Conservation (phyloP, 2,888 invertebrate genomes). For the Athalia cordata region DNA sequence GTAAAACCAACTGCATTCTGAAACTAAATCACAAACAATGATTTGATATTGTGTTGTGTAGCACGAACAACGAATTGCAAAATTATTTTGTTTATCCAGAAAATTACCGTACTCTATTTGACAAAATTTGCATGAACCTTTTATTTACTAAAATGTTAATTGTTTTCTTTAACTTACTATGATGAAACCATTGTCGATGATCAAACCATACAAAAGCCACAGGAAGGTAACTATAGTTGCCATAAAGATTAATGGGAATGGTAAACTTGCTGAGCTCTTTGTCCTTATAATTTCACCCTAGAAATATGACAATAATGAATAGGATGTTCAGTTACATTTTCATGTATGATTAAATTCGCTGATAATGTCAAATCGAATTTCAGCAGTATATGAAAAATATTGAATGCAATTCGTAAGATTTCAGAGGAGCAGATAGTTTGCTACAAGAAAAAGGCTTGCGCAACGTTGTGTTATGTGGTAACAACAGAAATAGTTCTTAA, state of each 20-base stretch:
- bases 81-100: slow-evolving; percentile 20
- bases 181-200: slow-evolving; percentile 85
- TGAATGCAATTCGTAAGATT: no score
- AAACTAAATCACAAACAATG: slow-evolving; percentile 75
- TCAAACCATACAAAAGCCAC: slow-evolving; percentile 89
- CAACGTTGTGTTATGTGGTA: no score
- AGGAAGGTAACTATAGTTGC: slow-evolving; percentile 86
- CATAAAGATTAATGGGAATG: slow-evolving; percentile 90
- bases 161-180: slow-evolving; percentile 77
- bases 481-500: no score
- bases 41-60: no score
- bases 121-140: neutral
- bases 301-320: slow-evolving; percentile 53
- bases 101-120: neutral
- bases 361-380: neutral
- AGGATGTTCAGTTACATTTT: neutral
- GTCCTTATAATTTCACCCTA: slow-evolving; percentile 86
- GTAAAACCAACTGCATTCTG: slow-evolving; percentile 82
- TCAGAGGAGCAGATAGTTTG: no score
- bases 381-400: neutral
- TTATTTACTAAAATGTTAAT: neutral
- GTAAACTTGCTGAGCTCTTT: slow-evolving; percentile 89
- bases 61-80: neutral
- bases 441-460: no score
- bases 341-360: slow-evolving; percentile 57